Conservation (phyloP, 2,888 invertebrate species). For the Silvanus unidentatus region DNA sequence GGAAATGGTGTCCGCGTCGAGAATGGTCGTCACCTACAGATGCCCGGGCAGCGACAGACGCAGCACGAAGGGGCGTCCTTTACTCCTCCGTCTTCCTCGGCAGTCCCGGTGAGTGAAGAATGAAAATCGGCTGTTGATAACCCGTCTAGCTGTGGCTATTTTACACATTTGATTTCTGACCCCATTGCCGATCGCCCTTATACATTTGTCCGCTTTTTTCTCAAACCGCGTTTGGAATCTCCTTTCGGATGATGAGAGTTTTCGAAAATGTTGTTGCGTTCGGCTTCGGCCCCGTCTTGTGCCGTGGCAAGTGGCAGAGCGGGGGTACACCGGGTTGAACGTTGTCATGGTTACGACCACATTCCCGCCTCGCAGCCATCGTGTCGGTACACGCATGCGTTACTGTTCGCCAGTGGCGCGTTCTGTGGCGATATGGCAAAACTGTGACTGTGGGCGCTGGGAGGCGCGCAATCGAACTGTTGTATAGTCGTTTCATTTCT, state of each 20-base stretch:
- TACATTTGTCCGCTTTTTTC: too few relatives aligned
- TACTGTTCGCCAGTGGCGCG: slow-evolving; percentile 31
- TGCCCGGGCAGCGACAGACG: slow-evolving; percentile 65
- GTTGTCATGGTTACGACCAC: slow-evolving; percentile 47
- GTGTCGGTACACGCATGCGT: slow-evolving; percentile 35
- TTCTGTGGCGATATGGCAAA: slow-evolving; percentile 34
- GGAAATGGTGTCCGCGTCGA: slow-evolving; percentile 87
- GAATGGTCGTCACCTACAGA: slow-evolving; percentile 68
- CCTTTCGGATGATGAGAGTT: too few relatives aligned
- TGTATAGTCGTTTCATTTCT: too few relatives aligned
- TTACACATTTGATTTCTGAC: too few relatives aligned
- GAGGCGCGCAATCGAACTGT: slow-evolving; percentile 27
- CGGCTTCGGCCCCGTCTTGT: too few relatives aligned
- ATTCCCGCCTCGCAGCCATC: slow-evolving; percentile 50
- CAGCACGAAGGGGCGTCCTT: slow-evolving; percentile 75
- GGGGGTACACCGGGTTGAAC: slow-evolving; percentile 19
- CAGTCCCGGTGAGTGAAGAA: slow-evolving; percentile 69
- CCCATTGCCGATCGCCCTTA: too few relatives aligned
- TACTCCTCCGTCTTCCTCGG: slow-evolving; percentile 92
- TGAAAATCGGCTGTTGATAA: too few relatives aligned
- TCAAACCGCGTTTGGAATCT: too few relatives aligned
- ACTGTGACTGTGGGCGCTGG: slow-evolving; percentile 21
- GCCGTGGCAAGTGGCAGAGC: too few relatives aligned
- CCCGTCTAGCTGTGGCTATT: too few relatives aligned
- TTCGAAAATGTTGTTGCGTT: too few relatives aligned